phyloP scores from a whole-genome alignment of 2,888 invertebrate genomes.

The Thera britannica region DNA sequence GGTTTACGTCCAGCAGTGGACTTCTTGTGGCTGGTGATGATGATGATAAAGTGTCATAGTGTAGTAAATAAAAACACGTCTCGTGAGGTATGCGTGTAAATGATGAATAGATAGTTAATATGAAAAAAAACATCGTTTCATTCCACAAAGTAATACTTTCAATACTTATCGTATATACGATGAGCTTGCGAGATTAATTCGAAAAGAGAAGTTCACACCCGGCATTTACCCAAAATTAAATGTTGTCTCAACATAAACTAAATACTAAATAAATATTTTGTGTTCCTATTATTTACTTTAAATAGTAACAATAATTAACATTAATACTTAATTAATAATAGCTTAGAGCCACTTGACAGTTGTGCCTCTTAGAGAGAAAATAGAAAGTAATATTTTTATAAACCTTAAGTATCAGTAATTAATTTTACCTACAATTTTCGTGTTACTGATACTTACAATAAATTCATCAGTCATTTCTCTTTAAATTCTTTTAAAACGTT shows the following conservation, averaged over 20 bases:
- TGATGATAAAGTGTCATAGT: too few relatives aligned
- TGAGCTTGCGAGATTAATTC: too few relatives aligned
- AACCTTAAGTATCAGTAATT: slow-evolving; percentile 18
- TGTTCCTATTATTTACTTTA: slow-evolving; percentile 14
- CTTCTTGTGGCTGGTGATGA: too few relatives aligned
- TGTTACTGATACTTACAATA: slow-evolving; percentile 33
- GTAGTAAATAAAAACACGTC: too few relatives aligned
- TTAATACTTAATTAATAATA: slow-evolving; percentile 22
- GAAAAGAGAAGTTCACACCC: too few relatives aligned
- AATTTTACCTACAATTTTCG: slow-evolving; percentile 8
- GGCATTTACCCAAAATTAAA: neutral
- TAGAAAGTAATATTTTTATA: slow-evolving; percentile 13
- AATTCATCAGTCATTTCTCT: slow-evolving; percentile 43
- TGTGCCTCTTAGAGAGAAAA: slow-evolving; percentile 44
- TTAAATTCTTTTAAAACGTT: slow-evolving; percentile 33
- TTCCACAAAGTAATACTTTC: too few relatives aligned
- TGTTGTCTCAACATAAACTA: too few relatives aligned
- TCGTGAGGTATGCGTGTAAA: too few relatives aligned
- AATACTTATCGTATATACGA: too few relatives aligned
- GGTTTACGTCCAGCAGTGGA: too few relatives aligned
- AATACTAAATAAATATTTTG: slow-evolving; percentile 6
- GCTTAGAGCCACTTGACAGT: slow-evolving; percentile 41
- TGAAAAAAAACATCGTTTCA: too few relatives aligned
- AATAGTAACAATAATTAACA: slow-evolving; percentile 20
- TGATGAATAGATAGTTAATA: too few relatives aligned